Conservation (phyloP, 1,140 invertebrate genomes). For the Orchestia grillus region DNA sequence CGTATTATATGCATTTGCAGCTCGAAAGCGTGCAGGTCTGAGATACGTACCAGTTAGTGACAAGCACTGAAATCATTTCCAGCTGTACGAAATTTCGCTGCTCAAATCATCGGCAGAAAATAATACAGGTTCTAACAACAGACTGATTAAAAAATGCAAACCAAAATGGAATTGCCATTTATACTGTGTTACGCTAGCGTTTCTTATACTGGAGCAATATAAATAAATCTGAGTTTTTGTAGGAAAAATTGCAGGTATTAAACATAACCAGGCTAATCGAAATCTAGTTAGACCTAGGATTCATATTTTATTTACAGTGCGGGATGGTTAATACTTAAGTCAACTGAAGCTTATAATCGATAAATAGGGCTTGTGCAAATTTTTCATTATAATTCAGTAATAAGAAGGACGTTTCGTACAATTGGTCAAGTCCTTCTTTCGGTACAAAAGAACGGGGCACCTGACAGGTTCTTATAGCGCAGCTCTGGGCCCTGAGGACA, state of each 20-base stretch:
- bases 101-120: too few species aligned
- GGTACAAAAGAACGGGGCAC: background rate
- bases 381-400: background rate
- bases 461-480: too few species aligned
- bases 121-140: too few species aligned
- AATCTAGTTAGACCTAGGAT: too few species aligned
- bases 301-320: too few species aligned
- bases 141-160: background rate
- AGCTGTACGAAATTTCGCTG: too few species aligned
- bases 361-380: background rate
- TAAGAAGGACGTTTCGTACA: background rate
- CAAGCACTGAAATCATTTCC: background rate
- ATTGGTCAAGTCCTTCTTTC: background rate
- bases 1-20: background rate
- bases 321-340: too few species aligned
- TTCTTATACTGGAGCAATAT: background rate
- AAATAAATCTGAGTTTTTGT: background rate
- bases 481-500: too few species aligned
- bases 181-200: background rate
- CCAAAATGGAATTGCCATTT: background rate
- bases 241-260: background rate
- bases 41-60: background rate
- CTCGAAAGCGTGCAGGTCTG: background rate
- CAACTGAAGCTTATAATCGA: background rate
- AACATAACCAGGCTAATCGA: background rate